Conservation (phyloP, 2,797 vertebrate genomes). For the Parotocinclus haroldoi region DNA sequence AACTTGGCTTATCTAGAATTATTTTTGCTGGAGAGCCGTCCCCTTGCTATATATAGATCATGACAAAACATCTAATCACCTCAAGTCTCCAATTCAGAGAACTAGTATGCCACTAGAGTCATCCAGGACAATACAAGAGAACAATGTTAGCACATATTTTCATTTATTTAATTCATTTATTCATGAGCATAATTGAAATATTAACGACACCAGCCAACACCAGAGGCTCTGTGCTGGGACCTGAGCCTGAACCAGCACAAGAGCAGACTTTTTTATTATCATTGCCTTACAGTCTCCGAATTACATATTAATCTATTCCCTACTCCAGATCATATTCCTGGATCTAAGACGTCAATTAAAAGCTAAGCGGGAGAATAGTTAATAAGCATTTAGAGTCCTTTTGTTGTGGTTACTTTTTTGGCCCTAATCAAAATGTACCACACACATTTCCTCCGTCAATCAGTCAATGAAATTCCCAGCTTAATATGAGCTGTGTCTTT, state of each 20-base stretch:
- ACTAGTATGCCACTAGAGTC: slow-evolving; percentile 15
- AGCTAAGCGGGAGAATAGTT: slow-evolving; percentile 36
- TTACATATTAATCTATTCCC: slow-evolving; percentile 37
- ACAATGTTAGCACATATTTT: slow-evolving; percentile 57
- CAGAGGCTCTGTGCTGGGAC: slow-evolving; percentile 51
- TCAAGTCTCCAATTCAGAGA: slow-evolving; percentile 16
- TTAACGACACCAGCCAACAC: slow-evolving; percentile 60
- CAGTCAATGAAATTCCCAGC: slow-evolving; percentile 18
- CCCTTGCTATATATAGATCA: too few relatives aligned
- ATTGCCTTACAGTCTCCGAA: slow-evolving; percentile 29
- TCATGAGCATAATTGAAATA: slow-evolving; percentile 72
- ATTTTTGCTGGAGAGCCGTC: too few relatives aligned
- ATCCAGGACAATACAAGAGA: slow-evolving; percentile 36
- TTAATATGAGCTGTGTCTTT: slow-evolving; percentile 34
- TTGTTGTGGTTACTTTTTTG: slow-evolving; percentile 26
- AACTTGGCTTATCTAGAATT: too few relatives aligned
- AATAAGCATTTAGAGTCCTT: background rate
- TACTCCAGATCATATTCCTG: slow-evolving; percentile 27
- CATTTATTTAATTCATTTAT: slow-evolving; percentile 69
- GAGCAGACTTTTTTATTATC: slow-evolving; percentile 63
- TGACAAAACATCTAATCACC: background rate
- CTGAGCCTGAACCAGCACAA: slow-evolving; percentile 42
- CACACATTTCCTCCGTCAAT: slow-evolving; percentile 29
- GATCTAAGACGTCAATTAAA: slow-evolving; percentile 42
- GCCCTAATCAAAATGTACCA: slow-evolving; percentile 13